A percentile compares a stretch with the other conserved stretches of the same genome.
Evolutionary conservation across 2,888 invertebrate species (phyloP).

Genomic region (Drosophila pullipes): DNA sequence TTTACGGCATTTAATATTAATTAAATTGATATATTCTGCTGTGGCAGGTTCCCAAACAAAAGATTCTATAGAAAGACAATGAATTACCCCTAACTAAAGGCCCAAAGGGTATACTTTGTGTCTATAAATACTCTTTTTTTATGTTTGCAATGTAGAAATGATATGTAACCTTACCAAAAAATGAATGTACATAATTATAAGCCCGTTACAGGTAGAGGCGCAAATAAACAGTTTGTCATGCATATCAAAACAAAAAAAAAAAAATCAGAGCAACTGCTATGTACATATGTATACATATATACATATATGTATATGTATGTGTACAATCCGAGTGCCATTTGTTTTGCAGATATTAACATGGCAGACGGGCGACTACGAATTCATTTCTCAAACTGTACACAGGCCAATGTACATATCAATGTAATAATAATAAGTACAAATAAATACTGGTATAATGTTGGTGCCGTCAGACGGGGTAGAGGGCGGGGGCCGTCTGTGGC

Average conservation of each 20-base stretch:
- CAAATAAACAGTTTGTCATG: slow-evolving; percentile 61
- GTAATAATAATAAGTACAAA: slow-evolving; percentile 38
- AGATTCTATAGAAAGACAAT: neutral
- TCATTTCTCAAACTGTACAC: slow-evolving; percentile 46
- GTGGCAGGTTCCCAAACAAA: neutral
- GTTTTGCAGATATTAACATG: slow-evolving; percentile 33
- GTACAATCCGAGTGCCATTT: slow-evolving; percentile 30
- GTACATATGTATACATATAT: slow-evolving; percentile 15
- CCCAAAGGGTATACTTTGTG: neutral
- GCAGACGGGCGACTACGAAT: slow-evolving; percentile 37
- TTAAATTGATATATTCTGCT: slow-evolving; percentile 12
- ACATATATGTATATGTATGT: slow-evolving; percentile 21
- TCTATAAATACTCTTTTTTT: neutral
- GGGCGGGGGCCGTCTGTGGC: slow-evolving; percentile 1
- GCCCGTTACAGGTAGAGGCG: slow-evolving; percentile 17
- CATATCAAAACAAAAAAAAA: slow-evolving; percentile 57
- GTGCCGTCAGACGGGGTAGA: slow-evolving; percentile 13
- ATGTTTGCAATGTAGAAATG: neutral
- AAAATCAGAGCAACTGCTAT: slow-evolving; percentile 55
- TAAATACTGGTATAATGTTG: slow-evolving; percentile 41
- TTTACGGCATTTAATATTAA: slow-evolving; percentile 48
- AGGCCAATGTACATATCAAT: slow-evolving; percentile 36
- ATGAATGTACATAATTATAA: neutral
- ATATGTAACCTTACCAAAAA: neutral
- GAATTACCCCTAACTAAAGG: neutral